Evolutionary conservation across 2,113 vertebrate genomes (phyloP).

Genomic region (Coptodon rendalli): DNA sequence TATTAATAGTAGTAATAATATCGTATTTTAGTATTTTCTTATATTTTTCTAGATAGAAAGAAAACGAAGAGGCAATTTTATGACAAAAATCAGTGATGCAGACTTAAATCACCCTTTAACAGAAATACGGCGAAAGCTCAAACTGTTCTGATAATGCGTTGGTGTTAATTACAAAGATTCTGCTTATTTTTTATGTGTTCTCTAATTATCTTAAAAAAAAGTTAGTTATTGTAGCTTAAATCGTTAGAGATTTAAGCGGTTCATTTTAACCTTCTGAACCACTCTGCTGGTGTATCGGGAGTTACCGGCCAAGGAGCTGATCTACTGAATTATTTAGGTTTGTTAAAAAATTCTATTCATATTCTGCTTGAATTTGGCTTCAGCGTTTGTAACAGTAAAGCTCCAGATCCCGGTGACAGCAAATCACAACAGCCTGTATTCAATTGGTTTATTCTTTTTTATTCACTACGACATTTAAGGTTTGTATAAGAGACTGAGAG

Average conservation of each 20-base stretch:
- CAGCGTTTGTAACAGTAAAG: neutral
- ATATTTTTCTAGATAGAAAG: neutral
- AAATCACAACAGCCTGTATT: neutral
- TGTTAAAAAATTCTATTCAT: neutral
- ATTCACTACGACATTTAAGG: neutral
- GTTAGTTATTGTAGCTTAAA: neutral
- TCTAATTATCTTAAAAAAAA: neutral
- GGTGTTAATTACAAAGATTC: neutral
- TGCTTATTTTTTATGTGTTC: neutral
- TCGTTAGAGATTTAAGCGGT: neutral
- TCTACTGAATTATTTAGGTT: neutral
- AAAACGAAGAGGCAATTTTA: neutral
- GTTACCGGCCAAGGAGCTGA: neutral
- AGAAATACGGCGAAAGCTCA: neutral
- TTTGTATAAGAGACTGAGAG: neutral
- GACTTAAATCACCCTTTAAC: neutral
- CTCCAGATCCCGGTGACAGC: neutral
- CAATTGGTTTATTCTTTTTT: neutral
- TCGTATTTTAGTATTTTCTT: neutral
- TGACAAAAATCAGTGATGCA: neutral
- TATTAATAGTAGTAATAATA: neutral
- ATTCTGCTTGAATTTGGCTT: neutral
- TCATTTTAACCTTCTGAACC: neutral
- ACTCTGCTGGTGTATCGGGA: neutral
- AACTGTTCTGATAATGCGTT: neutral